Evolutionary conservation across 2,888 invertebrate species (phyloP), one percentile per base, ranked within the genome.

Genomic region (Harpagoxenus sublaevis): DNA sequence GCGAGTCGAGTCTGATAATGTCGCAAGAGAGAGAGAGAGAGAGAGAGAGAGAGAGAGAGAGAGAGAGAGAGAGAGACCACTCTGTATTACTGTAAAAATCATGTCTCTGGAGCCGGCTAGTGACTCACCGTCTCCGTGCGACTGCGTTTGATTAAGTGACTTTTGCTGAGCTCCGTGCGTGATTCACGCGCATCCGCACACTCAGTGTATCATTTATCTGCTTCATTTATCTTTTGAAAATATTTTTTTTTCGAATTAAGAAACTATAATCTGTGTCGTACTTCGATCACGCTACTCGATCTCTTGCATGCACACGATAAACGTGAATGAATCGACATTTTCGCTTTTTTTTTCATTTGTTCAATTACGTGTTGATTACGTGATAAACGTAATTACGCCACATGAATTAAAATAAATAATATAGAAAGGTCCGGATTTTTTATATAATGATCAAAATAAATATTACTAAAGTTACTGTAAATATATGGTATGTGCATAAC

Each of bases 71-170:
- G n/a, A n/a, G n/a, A n/a, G 51, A 51, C 5, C 48, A 15, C 18
- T 51, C 6, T 51, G 12, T 51, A 18, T n/a, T 62, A 31, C 8
- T 35, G n/a, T 57, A 63, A 78, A 35, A 55, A 42, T 23, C 23
- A 6, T 60, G 57, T 68, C 45, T 23, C 35, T 31, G 68, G n/a
- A n/a, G 62, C 18, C 8, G 35, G 8, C 39, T 42, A 18, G 12
- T 62, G 79, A 81, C 57, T 57, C 53, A 45, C 6, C 53, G 6
- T 15, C 12, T n/a, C 12, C 48, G 28, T 39, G 48, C 71, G 18
- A 48, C 62, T 60, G 35, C 23, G 23, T 79, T 18, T 70, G 60
- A 79, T 81, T 57, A 70, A 48, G n/a, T 23, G 78, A 60, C 35
- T 45, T 35, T 35, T 60, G 15, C 23, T 31, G 35, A 6, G 28